phyloP scores from a whole-genome alignment of 1,140 invertebrate genomes.

The Papilio dardanus region DNA sequence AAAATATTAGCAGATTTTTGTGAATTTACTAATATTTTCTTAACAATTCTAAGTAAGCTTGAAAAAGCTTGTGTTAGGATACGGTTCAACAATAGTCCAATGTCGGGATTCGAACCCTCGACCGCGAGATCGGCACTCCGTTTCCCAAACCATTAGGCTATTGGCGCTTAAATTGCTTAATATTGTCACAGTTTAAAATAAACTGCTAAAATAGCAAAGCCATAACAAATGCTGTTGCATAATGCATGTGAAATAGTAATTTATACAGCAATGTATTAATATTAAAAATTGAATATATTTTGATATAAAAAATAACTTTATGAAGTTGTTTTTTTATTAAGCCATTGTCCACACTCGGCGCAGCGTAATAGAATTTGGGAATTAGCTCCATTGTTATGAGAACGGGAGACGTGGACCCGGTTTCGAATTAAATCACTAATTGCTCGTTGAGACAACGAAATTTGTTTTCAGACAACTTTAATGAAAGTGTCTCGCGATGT shows the following conservation, averaged over 20 bases:
- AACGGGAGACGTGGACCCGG: slow-evolving; percentile 33
- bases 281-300: slow-evolving; percentile 9
- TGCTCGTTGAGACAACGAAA: slow-evolving; percentile 35
- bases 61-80: too few relatives aligned
- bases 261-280: background rate
- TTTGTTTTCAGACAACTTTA: slow-evolving; percentile 34
- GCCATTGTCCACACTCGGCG: slow-evolving; percentile 21
- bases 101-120: too few relatives aligned
- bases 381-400: slow-evolving; percentile 30
- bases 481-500: slow-evolving; percentile 12
- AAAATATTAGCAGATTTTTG: too few relatives aligned
- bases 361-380: slow-evolving; percentile 33
- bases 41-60: too few relatives aligned
- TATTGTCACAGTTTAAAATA: too few relatives aligned
- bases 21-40: too few relatives aligned
- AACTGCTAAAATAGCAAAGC: too few relatives aligned
- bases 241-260: background rate
- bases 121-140: too few relatives aligned
- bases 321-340: slow-evolving; percentile 13
- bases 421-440: slow-evolving; percentile 42
- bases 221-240: background rate
- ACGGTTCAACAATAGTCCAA: too few relatives aligned
- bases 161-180: too few relatives aligned
- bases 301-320: slow-evolving; percentile 2
- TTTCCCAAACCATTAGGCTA: too few relatives aligned